A percentile compares a stretch with the other conserved stretches of the same genome.
These are phyloP conservation scores for Dromococcyx pavoninus DNA, from an alignment of 2,797 vertebrate species.

Conservation along the genomic window DNA sequence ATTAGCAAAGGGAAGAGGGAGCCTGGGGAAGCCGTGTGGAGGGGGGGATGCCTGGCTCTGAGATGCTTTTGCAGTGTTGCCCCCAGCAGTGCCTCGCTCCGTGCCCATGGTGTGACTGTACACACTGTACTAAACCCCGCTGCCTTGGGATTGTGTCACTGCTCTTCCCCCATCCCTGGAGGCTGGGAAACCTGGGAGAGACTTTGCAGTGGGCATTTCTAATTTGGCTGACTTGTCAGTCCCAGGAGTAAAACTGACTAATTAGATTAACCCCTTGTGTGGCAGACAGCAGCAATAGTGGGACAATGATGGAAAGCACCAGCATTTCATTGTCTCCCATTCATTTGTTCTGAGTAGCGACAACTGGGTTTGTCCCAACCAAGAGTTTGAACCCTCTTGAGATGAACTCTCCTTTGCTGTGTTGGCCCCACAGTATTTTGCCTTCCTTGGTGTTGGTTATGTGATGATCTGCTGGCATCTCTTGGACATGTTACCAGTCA, in stretches of 20 bases:
- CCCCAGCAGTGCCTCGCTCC: rapidly evolving
- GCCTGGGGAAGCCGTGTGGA: rapidly evolving
- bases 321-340: not conserved
- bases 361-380: not conserved
- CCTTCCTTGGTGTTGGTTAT: not conserved
- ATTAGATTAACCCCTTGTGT: constrained; percentile 28
- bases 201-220: not conserved
- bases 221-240: constrained; percentile 29
- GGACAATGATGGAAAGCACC: not conserved
- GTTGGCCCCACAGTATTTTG: not conserved
- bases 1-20: not conserved
- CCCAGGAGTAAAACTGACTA: constrained; percentile 15
- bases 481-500: not conserved
- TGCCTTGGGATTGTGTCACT: not conserved
- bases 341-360: not conserved
- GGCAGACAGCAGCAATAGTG: not conserved
- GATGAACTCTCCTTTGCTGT: not conserved
- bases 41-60: not conserved
- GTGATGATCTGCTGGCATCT: not conserved
- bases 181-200: not conserved
- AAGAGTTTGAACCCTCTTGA: not conserved
- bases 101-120: not conserved
- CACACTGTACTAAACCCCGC: rapidly evolving
- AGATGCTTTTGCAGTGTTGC: not conserved
- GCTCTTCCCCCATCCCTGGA: not conserved